These are phyloP conservation scores for Xestia sexstrigata DNA, from an alignment of 2,888 invertebrate species.

Conservation along the genomic window DNA sequence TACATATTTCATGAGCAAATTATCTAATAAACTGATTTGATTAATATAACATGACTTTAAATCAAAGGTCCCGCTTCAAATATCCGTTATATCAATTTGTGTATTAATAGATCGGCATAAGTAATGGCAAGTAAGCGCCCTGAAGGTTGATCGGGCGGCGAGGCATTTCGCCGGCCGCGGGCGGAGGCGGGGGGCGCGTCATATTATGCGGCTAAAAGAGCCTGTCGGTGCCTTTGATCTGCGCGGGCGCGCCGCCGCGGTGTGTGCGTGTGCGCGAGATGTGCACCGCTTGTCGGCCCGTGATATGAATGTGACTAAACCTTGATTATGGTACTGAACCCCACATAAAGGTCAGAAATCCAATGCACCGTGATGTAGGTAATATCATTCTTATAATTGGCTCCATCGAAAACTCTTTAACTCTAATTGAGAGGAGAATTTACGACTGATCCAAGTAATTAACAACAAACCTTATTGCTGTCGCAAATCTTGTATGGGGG, in stretches of 20 bases:
- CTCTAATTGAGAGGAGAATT: constrained; percentile 70
- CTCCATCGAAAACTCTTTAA: constrained; percentile 69
- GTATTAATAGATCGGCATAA: constrained; percentile 90
- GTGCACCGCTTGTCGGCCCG: constrained; percentile 88
- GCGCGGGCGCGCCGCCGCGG: constrained; percentile 77
- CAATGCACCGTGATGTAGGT: constrained; percentile 77
- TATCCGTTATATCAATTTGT: constrained; percentile 88
- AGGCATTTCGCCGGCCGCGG: constrained; percentile 86
- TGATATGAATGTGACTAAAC: constrained; percentile 90
- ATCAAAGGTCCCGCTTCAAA: constrained; percentile 78
- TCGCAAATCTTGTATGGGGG: constrained; percentile 52
- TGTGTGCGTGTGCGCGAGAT: constrained; percentile 80
- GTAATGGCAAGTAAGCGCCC: constrained; percentile 89
- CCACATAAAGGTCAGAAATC: constrained; percentile 87
- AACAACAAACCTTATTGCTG: constrained; percentile 66
- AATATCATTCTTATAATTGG: constrained; percentile 77
- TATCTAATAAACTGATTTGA: constrained; percentile 68
- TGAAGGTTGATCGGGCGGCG: constrained; percentile 71
- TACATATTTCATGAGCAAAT: constrained; percentile 40
- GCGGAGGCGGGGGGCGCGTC: constrained; percentile 87
- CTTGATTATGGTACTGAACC: constrained; percentile 90
- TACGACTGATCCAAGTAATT: constrained; percentile 68
- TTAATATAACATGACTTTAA: constrained; percentile 68
- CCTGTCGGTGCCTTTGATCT: constrained; percentile 90
- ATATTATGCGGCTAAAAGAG: constrained; percentile 91